Base-by-base conservation (phyloP, 2,888 invertebrate genomes). In the Synergus japonicus region DNA sequence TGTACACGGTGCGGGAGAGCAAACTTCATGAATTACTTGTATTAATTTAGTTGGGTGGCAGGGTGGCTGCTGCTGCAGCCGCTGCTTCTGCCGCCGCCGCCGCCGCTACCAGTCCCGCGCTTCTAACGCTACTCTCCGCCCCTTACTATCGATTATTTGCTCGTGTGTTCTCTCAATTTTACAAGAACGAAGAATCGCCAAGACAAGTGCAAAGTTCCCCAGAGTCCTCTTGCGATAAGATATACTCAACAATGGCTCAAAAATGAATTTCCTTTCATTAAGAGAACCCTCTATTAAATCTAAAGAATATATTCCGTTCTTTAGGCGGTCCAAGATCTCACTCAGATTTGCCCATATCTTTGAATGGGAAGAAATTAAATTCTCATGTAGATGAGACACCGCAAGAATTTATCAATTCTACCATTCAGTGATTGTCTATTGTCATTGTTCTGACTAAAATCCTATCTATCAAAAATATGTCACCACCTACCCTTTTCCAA, bases 21-120 rank as follows among this genome's bases (percentile, higher is more conserved):
- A 90, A 90, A 90, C 90, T 90, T 90, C 86, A 90, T 90, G 90
- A 90, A 90, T 90, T 90, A 90, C 90, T 90, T 90, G 89, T 90
- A 90, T 90, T 90, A 90, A 90, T 90, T 90, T 90, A 90, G 84
- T 82, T 80, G 83, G 84, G 82, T 80, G 81, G 82, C 80, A 88
- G 87, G 86, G 86, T 81, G 84, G 81, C 76, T 81, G 85, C 83
- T 83, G 86, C 85, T 84, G 86, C 87, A 86, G 85, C 86, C 84
- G 86, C 88, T 87, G 64, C 80, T 81, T 78, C 83, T 78, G 41
- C 44, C 58, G 60, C 54, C 79, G 64, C 64, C 83, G 41, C 76
- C 82, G 80, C 77, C 77, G 41, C 76, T 87, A 58, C 80, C 82
- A 77, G 82, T 78, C 22, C 44, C 64, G 60, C 82, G 80, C 77